Evolutionary conservation across 2,113 vertebrate species (phyloP).

Genomic region (Plecotus auritus): DNA sequence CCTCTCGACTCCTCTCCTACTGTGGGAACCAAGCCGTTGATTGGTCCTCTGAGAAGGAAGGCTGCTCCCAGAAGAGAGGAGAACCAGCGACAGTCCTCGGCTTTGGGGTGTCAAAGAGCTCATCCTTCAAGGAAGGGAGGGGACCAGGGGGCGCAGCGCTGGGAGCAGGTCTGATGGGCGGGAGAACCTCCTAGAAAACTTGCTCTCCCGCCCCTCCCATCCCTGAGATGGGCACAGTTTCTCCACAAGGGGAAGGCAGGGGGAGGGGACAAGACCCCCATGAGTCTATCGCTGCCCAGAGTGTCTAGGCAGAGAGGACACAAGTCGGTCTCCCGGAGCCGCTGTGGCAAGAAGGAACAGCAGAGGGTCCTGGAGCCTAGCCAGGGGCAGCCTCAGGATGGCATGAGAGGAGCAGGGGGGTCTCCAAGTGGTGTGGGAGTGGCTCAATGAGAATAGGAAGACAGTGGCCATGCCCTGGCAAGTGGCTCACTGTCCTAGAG

Average conservation of each 20-base stretch:
- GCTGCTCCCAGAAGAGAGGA: neutral
- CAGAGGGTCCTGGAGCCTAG: neutral
- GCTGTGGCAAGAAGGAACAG: neutral
- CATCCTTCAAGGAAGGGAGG: neutral
- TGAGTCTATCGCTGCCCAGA: neutral
- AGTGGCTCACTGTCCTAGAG: too few relatives aligned
- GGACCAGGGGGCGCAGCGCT: rapidly evolving
- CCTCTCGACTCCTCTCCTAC: neutral
- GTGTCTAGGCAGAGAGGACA: neutral
- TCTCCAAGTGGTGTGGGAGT: neutral
- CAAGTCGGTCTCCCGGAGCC: neutral
- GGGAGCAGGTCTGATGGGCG: neutral
- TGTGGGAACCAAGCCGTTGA: too few relatives aligned
- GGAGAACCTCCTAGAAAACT: neutral
- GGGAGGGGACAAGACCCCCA: neutral
- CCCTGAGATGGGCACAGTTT: neutral
- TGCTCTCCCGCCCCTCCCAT: neutral
- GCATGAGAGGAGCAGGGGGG: too few relatives aligned
- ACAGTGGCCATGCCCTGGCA: too few relatives aligned
- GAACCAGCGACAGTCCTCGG: neutral
- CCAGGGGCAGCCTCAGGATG: neutral
- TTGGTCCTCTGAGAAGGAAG: neutral
- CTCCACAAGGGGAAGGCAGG: neutral
- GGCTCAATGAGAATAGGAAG: neutral
- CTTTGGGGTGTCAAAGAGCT: neutral